These are phyloP conservation scores for Syngnathus rostellatus DNA, from an alignment of 2,797 vertebrate genomes.

Conservation along the genomic window DNA sequence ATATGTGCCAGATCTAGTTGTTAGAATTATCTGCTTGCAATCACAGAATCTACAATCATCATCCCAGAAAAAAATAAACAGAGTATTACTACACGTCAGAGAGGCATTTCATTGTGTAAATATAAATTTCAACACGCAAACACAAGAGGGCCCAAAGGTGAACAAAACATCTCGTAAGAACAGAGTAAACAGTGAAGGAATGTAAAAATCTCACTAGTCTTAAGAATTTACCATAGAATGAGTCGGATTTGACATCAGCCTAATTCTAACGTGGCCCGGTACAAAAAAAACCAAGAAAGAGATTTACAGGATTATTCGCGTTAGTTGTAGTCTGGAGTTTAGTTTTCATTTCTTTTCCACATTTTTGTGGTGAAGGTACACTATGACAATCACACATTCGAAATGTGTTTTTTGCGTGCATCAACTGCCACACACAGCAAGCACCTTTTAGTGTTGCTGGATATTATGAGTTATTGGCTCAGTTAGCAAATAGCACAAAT, in stretches of 20 bases:
- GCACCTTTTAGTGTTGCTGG: background rate
- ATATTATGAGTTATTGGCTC: too few species aligned
- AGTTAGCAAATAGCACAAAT: too few species aligned
- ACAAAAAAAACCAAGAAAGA: background rate
- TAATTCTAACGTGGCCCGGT: background rate
- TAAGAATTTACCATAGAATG: constrained; percentile 34
- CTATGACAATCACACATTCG: background rate
- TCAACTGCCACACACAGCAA: background rate
- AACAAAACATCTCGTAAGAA: constrained; percentile 34
- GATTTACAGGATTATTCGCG: constrained; percentile 36
- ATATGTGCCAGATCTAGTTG: background rate
- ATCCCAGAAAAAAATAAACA: background rate
- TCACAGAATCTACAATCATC: background rate
- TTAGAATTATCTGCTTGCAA: background rate
- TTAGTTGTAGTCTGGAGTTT: constrained; percentile 22
- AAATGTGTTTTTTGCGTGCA: background rate
- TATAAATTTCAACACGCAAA: background rate
- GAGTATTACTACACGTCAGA: background rate
- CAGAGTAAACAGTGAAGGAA: constrained; percentile 36
- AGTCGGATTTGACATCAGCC: constrained; percentile 10
- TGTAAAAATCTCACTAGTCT: constrained; percentile 51
- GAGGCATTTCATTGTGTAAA: background rate
- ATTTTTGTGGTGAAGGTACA: background rate
- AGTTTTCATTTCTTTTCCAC: constrained; percentile 13
- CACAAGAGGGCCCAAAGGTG: constrained; percentile 4